Conservation (phyloP, 2,797 vertebrate genomes). For the Nyctalus aviator region DNA sequence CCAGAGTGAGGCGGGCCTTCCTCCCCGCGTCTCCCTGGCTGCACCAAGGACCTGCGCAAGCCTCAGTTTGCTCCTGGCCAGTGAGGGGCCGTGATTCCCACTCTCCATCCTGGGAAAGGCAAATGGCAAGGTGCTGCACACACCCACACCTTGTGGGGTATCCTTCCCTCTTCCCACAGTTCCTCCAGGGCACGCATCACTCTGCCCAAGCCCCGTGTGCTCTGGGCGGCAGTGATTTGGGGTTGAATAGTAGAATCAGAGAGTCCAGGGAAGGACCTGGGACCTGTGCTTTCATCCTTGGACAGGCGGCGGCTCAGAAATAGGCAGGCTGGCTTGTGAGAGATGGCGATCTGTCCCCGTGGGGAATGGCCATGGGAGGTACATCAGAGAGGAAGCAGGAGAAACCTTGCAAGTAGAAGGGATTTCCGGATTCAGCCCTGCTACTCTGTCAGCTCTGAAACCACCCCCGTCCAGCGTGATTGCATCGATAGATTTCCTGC, state of each 20-base stretch:
- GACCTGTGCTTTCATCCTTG: background rate
- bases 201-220: background rate
- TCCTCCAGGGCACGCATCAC: background rate
- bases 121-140: too few relatives aligned
- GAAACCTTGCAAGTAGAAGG: background rate
- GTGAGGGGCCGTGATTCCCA: background rate
- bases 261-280: background rate
- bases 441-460: background rate
- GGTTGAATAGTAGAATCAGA: background rate
- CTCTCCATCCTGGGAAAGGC: background rate
- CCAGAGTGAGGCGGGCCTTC: background rate
- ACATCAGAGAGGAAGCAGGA: background rate
- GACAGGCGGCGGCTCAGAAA: background rate
- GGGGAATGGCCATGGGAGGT: background rate
- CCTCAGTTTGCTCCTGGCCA: background rate
- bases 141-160: accelerated
- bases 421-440: background rate
- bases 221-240: background rate
- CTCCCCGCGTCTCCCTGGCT: background rate
- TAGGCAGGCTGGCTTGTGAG: background rate
- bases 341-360: background rate
- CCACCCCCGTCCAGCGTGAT: background rate
- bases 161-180: background rate
- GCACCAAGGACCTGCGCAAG: background rate
- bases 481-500: background rate